Evolutionary conservation across 2,888 invertebrate species (phyloP).

Genomic region (Lacanobia oleracea): DNA sequence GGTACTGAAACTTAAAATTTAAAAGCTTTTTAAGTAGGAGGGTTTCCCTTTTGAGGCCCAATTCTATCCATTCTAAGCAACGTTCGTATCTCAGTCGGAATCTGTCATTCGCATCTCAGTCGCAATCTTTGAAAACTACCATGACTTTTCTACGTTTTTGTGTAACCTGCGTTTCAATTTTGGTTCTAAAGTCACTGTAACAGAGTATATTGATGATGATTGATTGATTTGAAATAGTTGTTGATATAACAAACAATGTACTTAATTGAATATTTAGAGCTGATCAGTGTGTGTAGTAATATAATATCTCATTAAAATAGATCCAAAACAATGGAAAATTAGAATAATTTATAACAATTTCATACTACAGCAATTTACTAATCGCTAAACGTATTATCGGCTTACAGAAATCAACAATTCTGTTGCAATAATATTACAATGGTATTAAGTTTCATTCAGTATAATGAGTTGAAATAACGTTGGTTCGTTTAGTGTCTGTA

Average conservation of each 20-base stretch:
- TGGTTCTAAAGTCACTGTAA: neutral
- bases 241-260: neutral
- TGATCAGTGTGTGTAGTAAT: neutral
- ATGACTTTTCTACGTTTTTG: no score
- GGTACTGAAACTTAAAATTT: no score
- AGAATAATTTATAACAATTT: slow-evolving; percentile 26
- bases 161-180: no score
- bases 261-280: slow-evolving; percentile 13
- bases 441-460: neutral
- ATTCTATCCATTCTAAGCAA: no score
- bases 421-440: slow-evolving; percentile 3
- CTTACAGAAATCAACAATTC: slow-evolving; percentile 24
- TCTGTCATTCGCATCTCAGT: no score
- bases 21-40: no score
- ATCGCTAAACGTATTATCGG: slow-evolving; percentile 28
- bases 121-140: no score
- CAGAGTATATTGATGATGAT: neutral
- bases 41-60: no score
- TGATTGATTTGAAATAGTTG: neutral
- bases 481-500: neutral
- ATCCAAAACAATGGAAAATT: slow-evolving; percentile 20
- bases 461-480: neutral
- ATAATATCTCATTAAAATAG: slow-evolving; percentile 9
- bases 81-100: no score
- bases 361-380: slow-evolving; percentile 19